phyloP scores from a whole-genome alignment of 2,113 vertebrate genomes.

The Thalassoma bifasciatum region DNA sequence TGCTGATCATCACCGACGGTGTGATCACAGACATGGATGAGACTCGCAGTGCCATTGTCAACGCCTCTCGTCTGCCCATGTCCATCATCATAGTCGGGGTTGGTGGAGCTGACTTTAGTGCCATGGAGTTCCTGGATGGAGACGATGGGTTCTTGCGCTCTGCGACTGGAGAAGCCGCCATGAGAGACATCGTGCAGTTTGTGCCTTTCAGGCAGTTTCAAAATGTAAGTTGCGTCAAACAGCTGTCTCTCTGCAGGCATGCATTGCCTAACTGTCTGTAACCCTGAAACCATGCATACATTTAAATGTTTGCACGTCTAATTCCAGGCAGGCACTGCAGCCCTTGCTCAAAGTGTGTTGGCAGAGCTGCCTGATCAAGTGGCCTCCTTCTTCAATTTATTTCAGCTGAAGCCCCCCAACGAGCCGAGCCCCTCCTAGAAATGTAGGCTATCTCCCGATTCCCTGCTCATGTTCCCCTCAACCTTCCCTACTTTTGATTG shows the following conservation, averaged over 20 bases:
- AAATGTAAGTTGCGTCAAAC: slow-evolving; percentile 85
- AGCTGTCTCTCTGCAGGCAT: not conserved
- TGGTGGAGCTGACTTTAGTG: slow-evolving; percentile 91
- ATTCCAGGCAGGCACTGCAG: slow-evolving; percentile 85
- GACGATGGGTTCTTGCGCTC: slow-evolving; percentile 89
- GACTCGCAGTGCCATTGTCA: slow-evolving; percentile 91
- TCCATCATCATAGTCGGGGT: slow-evolving; percentile 96
- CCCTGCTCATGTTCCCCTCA: slow-evolving; percentile 73
- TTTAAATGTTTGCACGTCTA: slow-evolving; percentile 68
- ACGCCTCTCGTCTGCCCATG: slow-evolving; percentile 92
- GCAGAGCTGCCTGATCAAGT: slow-evolving; percentile 98
- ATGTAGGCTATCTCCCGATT: slow-evolving; percentile 60
- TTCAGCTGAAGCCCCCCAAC: slow-evolving; percentile 90
- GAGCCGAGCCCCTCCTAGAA: slow-evolving; percentile 78
- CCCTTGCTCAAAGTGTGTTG: slow-evolving; percentile 93
- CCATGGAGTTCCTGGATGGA: slow-evolving; percentile 96
- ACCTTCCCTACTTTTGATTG: not conserved
- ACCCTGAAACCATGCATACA: not conserved
- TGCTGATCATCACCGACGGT: slow-evolving; percentile 96
- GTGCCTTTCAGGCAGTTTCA: slow-evolving; percentile 96
- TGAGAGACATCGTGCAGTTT: slow-evolving; percentile 96
- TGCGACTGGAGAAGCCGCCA: slow-evolving; percentile 84
- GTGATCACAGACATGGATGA: slow-evolving; percentile 97
- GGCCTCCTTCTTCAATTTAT: slow-evolving; percentile 92
- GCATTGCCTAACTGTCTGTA: not conserved